Conservation (phyloP, 2,113 vertebrate genomes). For the Phocoena sinus region DNA sequence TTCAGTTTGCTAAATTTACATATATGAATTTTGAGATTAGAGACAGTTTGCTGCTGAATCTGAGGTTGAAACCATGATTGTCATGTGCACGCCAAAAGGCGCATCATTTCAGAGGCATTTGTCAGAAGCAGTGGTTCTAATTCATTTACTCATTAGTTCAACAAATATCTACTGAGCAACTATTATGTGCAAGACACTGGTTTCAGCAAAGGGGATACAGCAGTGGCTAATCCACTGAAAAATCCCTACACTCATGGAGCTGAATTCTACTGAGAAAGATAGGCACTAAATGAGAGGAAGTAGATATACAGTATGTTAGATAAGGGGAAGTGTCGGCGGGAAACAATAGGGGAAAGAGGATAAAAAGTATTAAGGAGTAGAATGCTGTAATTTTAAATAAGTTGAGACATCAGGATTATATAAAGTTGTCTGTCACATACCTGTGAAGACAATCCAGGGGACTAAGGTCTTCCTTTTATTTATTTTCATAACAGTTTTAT, state of each 20-base stretch:
- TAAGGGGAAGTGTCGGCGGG: not conserved
- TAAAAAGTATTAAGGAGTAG: not conserved
- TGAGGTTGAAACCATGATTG: not conserved
- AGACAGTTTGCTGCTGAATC: not conserved
- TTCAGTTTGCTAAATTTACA: not conserved
- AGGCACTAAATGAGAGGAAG: not conserved
- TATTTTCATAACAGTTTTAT: not conserved
- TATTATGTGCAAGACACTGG: not conserved
- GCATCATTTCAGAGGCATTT: not conserved
- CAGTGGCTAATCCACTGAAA: not conserved
- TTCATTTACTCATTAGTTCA: not conserved
- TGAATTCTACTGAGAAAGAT: not conserved
- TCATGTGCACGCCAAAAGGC: not conserved
- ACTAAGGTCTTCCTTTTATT: not conserved
- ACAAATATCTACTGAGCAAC: not conserved
- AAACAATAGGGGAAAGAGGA: not conserved
- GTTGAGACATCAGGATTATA: not conserved
- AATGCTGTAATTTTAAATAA: not conserved
- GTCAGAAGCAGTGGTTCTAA: not conserved
- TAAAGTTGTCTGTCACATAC: not conserved
- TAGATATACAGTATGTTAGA: not conserved
- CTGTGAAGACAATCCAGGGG: not conserved
- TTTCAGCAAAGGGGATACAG: not conserved
- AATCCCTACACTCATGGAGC: not conserved
- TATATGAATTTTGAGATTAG: not conserved